Conservation (phyloP, 2,113 vertebrate genomes). For the Muscicapa adusta region DNA sequence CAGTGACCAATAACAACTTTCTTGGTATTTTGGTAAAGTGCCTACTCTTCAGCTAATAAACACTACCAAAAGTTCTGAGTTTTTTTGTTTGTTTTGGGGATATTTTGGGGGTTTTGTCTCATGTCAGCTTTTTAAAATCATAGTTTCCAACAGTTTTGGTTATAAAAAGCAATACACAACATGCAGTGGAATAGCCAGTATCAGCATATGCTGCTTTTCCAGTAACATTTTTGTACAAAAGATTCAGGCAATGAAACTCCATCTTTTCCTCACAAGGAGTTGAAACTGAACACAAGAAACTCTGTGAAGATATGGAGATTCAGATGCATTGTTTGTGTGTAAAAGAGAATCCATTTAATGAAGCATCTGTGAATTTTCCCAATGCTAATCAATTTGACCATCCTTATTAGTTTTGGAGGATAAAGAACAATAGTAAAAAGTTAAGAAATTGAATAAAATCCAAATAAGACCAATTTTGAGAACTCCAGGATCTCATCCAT, state of each 20-base stretch:
- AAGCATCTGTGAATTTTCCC: background rate
- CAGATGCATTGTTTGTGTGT: background rate
- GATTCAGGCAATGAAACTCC: background rate
- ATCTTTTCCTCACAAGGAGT: background rate
- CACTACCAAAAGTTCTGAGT: background rate
- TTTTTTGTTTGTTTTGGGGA: background rate
- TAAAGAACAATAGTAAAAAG: background rate
- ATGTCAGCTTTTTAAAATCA: background rate
- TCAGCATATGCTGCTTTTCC: background rate
- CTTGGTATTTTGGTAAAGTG: background rate
- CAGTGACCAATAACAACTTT: background rate
- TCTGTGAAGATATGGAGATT: background rate
- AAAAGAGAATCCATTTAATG: background rate
- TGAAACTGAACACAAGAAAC: background rate
- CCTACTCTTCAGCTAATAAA: background rate
- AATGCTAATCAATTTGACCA: background rate
- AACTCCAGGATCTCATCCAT: background rate
- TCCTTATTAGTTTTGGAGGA: background rate
- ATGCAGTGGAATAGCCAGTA: background rate
- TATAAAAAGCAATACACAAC: background rate
- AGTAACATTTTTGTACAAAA: background rate
- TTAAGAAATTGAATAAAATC: background rate
- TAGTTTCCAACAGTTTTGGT: background rate
- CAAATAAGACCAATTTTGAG: background rate
- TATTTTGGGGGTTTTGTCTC: background rate